Base-by-base conservation (phyloP, 1,140 invertebrate genomes). In the Drosophila busckii region DNA sequence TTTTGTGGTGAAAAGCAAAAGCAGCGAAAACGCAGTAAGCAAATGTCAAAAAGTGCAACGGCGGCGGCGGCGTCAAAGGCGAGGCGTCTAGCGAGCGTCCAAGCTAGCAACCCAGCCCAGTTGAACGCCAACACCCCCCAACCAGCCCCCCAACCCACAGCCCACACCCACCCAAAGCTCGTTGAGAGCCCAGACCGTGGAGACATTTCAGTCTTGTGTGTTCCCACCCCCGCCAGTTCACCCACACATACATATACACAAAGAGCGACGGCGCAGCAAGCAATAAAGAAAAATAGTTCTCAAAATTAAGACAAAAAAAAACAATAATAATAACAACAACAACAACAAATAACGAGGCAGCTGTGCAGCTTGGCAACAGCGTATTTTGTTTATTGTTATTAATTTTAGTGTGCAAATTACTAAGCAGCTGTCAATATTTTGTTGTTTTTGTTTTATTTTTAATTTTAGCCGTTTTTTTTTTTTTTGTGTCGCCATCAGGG, bases 41-140 rank as follows among this genome's bases (percentile, higher is more conserved):
- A 75, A 61, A 54, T 53, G 31, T 26, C 45, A 69, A 62, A 53
- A 65, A 58, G 37, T 64, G 54, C 61, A 73, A 45, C 55, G 44
- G 31, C 48, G 12, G 7, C 31, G 34, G 32, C 31, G 13, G 52
- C 53, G 35, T 28, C 34, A 46, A 67, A 71, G 73, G 73, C 62
- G 73, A 80, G 64, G 68, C 69, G 73, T 80, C 73, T 80, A 68
- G 68, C 53, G 41, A 32, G 29, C 28, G 10, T 17, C 19, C 17
- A 25, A 15, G 3, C 12, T n/a, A n/a, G n/a, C n/a, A n/a, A n/a
- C n/a, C n/a, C n/a, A n/a, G n/a, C 20, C 22, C 22, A 5, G 2
- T 6, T 7, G 16, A 4, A 28, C 15, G 7, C 13, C 8, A 5
- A 26, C 22, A n/a, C 16, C 23, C 28, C 4, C 13, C 7, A 7